Base-by-base conservation (phyloP, 2,113 vertebrate species). In the Onychorhynchus coronatus region DNA sequence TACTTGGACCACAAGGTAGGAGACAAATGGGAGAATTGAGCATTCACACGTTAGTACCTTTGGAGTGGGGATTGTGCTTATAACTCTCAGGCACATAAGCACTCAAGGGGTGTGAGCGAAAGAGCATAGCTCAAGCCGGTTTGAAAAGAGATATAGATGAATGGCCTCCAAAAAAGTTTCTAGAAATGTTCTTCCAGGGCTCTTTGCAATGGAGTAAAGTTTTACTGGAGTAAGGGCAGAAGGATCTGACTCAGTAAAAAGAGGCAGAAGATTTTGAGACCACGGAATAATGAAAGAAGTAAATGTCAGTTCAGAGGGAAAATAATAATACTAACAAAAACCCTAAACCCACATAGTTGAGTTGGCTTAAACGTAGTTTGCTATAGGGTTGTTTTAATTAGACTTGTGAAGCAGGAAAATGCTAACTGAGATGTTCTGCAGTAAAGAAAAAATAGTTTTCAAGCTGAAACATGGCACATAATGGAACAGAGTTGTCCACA, bases 321-420 rank as follows among this genome's bases (percentile, higher is more conserved):
- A 97, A 93, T 65, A 95, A 59, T 89, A 87, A 41, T 39, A 30
- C 8, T 35, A 15, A 79, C 66, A 87, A 71, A 67, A 3, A 0
- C 5, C 21, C 52, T 76, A 89, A 89, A 91, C 62, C 46, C 41
- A 74, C 33, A 49, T 17, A 49, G 52, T 9, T 71, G 52, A 65
- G 47, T 80, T 90, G 52, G 24, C 75, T 91, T 67, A 77, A 37
- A 24, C 79, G 70, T 62, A 94, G 71, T 88, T 95, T 91, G 73
- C 74, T 93, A 89, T 62, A 56, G 73, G 47, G 59, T 88, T 94
- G 55, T 91, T 96, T 88, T 89, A 94, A 94, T 94, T 86, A 88
- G 52, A 42, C 30, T 88, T 9, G 3, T 56, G 61, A 84, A 92
- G 65, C 28, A 75, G 68, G 30, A 33, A 91, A 88, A 89, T 68